Percentiles rank a stretch among this genome's conserved stretches.
phyloP scores from a whole-genome alignment of 2,888 invertebrate genomes.

The Dermolepida albohirtum region DNA sequence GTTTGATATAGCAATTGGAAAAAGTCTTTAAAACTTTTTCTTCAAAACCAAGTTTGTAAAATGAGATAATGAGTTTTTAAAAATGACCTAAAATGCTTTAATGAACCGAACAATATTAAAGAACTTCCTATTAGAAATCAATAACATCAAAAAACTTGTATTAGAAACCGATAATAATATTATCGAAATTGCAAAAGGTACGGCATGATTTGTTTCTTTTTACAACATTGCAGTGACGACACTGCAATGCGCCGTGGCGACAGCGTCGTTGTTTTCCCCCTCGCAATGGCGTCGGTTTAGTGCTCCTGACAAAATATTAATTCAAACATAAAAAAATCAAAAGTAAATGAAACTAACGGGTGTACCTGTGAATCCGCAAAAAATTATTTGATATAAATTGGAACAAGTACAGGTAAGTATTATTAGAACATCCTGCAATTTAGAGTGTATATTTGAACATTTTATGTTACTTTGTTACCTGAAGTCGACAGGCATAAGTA shows the following conservation, averaged over 20 bases:
- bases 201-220: background rate
- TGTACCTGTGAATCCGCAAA: slow-evolving; percentile 27
- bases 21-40: too few relatives aligned
- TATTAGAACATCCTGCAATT: slow-evolving; percentile 2
- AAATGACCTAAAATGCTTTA: too few relatives aligned
- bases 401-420: slow-evolving; percentile 19
- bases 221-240: slow-evolving; percentile 40
- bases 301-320: slow-evolving; percentile 25
- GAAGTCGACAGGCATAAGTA: too few relatives aligned
- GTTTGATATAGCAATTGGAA: too few relatives aligned
- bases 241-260: slow-evolving; percentile 54
- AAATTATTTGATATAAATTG: slow-evolving; percentile 17
- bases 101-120: too few relatives aligned
- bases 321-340: slow-evolving; percentile 33
- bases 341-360: slow-evolving; percentile 22
- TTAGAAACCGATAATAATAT: too few relatives aligned
- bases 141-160: too few relatives aligned
- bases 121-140: too few relatives aligned
- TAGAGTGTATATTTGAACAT: too few relatives aligned
- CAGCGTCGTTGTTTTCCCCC: slow-evolving; percentile 48
- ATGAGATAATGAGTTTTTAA: too few relatives aligned
- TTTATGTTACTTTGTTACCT: background rate
- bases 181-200: background rate
- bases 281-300: slow-evolving; percentile 50
- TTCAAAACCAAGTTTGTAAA: too few relatives aligned